Conservation (phyloP, 2,888 invertebrate species). For the Tachystola acroxantha region DNA sequence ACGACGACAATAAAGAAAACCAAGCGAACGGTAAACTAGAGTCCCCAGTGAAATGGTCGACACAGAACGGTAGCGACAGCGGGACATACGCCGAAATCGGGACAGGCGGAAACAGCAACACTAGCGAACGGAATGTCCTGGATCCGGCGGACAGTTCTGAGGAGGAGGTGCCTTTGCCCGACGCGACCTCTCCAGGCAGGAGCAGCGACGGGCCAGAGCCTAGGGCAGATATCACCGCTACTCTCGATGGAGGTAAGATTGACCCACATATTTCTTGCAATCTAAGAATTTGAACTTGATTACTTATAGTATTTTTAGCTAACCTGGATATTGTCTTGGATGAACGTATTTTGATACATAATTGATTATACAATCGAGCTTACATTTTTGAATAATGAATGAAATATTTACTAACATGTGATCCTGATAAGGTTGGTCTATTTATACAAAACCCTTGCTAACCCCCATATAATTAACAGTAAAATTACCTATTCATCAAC, state of each 20-base stretch:
- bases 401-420: no score
- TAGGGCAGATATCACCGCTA: slow-evolving; percentile 66
- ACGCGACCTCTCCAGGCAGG: slow-evolving; percentile 67
- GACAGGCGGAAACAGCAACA: slow-evolving; percentile 59
- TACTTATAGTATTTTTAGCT: no score
- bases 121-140: slow-evolving; percentile 64
- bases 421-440: no score
- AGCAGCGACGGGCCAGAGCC: slow-evolving; percentile 73
- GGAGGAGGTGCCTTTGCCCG: slow-evolving; percentile 66
- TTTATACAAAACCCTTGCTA: no score
- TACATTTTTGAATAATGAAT: slow-evolving; percentile 9
- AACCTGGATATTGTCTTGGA: no score
- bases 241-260: slow-evolving; percentile 60
- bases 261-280: background rate
- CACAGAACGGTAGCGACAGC: slow-evolving; percentile 70
- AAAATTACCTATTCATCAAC: no score
- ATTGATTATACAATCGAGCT: slow-evolving; percentile 7
- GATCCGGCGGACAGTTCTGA: slow-evolving; percentile 73
- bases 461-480: no score
- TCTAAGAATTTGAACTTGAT: no score
- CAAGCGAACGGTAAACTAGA: slow-evolving; percentile 70
- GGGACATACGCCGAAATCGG: slow-evolving; percentile 74
- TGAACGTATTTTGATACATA: no score
- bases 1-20: slow-evolving; percentile 73
- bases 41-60: slow-evolving; percentile 67